These are phyloP conservation scores for Acholoe squamosa DNA, from an alignment of 2,888 invertebrate genomes.

Conservation along the genomic window DNA sequence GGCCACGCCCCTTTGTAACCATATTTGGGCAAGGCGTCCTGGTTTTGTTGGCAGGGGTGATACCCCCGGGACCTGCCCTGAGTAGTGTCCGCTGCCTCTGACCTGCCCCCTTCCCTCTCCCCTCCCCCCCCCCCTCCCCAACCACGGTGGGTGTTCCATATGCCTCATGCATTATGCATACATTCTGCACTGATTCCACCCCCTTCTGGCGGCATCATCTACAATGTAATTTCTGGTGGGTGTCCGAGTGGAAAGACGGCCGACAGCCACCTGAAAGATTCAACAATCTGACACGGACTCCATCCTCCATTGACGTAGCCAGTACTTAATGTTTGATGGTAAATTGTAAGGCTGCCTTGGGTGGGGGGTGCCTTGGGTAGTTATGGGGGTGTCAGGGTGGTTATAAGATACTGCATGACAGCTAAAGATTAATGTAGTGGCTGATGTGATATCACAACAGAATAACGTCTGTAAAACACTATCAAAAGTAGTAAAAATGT, in stretches of 20 bases:
- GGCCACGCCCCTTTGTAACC: conserved; percentile 46
- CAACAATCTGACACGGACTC: neutral
- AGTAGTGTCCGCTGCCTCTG: neutral
- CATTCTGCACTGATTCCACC: neutral
- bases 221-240: conserved; percentile 39
- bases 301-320: conserved; percentile 2
- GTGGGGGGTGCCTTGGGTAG: too few species aligned
- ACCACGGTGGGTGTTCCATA: neutral
- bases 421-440: too few species aligned
- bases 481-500: too few species aligned
- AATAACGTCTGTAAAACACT: too few species aligned
- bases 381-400: too few species aligned
- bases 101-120: neutral
- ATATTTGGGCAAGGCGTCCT: neutral
- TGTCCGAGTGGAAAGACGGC: conserved; percentile 25
- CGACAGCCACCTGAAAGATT: conserved; percentile 35
- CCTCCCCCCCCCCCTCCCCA: neutral
- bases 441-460: too few species aligned
- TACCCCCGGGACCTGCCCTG: neutral
- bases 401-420: too few species aligned
- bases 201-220: neutral
- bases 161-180: neutral
- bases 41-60: neutral
- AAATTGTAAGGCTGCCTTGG: neutral
- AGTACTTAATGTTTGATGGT: neutral